Evolutionary conservation across 2,113 vertebrate species (phyloP), one percentile per base, ranked within the genome.

Genomic region (Shinisaurus crocodilurus): DNA sequence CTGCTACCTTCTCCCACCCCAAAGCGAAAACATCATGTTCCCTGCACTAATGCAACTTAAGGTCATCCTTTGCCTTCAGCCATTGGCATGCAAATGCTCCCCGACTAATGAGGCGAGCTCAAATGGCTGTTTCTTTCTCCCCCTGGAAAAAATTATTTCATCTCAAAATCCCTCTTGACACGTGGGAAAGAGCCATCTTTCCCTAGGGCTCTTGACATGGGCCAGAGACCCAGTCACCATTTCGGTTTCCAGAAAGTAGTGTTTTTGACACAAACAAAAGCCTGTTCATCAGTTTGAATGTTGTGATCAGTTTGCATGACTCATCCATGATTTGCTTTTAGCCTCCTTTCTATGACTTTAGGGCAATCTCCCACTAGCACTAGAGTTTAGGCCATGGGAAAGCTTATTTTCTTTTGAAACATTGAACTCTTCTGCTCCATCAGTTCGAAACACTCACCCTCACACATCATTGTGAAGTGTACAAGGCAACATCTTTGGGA

Each of bases 51-150:
- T 95, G 90, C 82, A 94, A 95, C 77, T 93, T 92, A 96, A 97
- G 96, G 96, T 95, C 95, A 87, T 23, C 93, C 89, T 94, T 94
- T 94, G 94, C 96, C 95, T 96, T 95, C 77, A 94, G 96, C 95
- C 94, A 95, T 94, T 93, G 81, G 80, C 85, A n/a, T 91, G 89
- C 87, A 93, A 95, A 85, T 8, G 10, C 85, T 96, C 67, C 77
- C 6, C 90, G 90, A 95, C 94, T 96, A 96, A 97, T 92, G 94
- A 97, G 92, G 84, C 79, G 79, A 80, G 87, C 91, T 94, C 92
- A 91, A 84, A 84, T 85, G 90, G 87, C 82, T 65, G 29, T 15
- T 25, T 91, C 63, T 75, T 40, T 9, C 34, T 48, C 69, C 37
- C 93, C 48, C 92, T 93, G 87, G 90, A 90, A 92, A 93, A 90